Evolutionary conservation across 1,140 invertebrate genomes (phyloP).

Genomic region (Drosophila bifasciata): DNA sequence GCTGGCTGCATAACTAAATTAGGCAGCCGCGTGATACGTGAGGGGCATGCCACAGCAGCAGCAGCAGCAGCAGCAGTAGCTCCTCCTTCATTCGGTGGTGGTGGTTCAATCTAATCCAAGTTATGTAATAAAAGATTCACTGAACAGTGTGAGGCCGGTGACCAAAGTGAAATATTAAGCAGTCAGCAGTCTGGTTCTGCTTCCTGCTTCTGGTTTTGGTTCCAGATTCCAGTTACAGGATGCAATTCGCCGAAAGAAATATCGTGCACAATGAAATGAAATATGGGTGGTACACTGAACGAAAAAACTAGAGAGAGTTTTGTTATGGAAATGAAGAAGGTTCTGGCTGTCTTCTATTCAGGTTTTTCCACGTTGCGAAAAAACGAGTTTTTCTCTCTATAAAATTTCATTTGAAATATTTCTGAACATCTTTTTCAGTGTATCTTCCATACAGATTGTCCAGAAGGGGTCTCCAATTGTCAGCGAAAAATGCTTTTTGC

Average conservation of each 20-base stretch:
- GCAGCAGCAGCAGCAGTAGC: not conserved
- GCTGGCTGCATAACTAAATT: conserved; percentile 70
- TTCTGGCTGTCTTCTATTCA: too few relatives aligned
- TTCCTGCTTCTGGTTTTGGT: conserved; percentile 17
- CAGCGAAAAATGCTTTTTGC: conserved; percentile 70
- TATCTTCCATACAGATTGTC: too few relatives aligned
- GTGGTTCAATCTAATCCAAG: conserved; percentile 48
- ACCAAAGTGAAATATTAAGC: conserved; percentile 67
- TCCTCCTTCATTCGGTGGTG: not conserved
- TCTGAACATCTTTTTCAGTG: too few relatives aligned
- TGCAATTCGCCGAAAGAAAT: conserved; percentile 24
- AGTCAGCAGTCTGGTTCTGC: conserved; percentile 47
- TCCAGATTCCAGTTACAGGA: conserved; percentile 20
- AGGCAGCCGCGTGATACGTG: conserved; percentile 50
- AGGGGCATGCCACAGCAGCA: conserved; percentile 48
- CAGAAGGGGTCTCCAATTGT: conserved; percentile 32
- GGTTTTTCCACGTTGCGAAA: too few relatives aligned
- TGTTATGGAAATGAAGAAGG: not conserved
- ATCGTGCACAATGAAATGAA: conserved; percentile 64
- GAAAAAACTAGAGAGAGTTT: too few relatives aligned
- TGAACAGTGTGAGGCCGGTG: conserved; percentile 30
- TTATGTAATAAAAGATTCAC: conserved; percentile 72
- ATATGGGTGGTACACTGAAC: conserved; percentile 37
- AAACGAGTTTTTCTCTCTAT: too few relatives aligned
- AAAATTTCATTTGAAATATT: too few relatives aligned